Conservation (phyloP, 2,797 vertebrate species). For the Megalops cyprinoides region DNA sequence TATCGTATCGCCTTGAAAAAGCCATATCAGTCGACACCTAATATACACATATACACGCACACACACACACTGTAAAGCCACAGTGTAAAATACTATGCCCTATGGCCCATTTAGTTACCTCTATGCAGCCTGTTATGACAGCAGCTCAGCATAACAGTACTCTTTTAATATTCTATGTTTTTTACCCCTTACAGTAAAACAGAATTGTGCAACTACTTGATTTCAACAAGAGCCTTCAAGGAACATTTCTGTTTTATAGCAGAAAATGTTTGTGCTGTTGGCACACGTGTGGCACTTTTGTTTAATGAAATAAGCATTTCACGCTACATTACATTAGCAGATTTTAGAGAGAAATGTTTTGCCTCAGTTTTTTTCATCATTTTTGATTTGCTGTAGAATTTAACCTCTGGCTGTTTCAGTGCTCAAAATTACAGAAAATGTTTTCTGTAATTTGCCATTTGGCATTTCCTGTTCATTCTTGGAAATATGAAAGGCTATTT, state of each 20-base stretch:
- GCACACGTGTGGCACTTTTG: not conserved
- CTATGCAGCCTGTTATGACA: not conserved
- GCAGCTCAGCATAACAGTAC: not conserved
- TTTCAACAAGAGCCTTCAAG: constrained; percentile 19
- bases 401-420: constrained; percentile 13
- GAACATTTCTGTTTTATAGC: not conserved
- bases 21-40: too few relatives aligned
- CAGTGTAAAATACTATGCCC: not conserved
- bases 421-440: not conserved
- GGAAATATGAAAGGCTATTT: not conserved
- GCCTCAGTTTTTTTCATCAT: not conserved
- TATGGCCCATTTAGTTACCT: not conserved
- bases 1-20: too few relatives aligned
- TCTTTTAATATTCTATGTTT: not conserved
- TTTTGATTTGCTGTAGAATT: not conserved
- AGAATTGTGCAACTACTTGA: not conserved
- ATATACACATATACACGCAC: too few relatives aligned
- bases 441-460: not conserved
- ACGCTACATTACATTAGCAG: constrained; percentile 28
- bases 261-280: not conserved
- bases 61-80: too few relatives aligned
- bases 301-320: constrained; percentile 34
- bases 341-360: constrained; percentile 24
- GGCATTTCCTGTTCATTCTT: not conserved
- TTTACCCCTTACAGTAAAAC: not conserved